These are phyloP conservation scores for Drosophila mercatorum DNA, from an alignment of 2,888 invertebrate species.

Conservation along the genomic window DNA sequence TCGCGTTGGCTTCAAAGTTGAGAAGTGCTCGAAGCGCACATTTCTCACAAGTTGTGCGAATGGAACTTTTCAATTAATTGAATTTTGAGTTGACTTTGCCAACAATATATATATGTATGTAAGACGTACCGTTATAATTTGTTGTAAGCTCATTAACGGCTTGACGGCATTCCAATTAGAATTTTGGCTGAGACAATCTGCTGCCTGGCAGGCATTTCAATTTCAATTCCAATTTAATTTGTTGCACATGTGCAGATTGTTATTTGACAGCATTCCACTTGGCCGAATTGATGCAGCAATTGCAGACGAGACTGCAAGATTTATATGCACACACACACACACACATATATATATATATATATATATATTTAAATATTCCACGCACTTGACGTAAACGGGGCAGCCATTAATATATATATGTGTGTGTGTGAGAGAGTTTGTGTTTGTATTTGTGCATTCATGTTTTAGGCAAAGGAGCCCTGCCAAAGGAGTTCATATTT, in stretches of 20 bases:
- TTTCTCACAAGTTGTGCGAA: neutral
- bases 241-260: constrained; percentile 36
- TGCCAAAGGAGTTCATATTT: constrained; percentile 56
- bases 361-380: constrained; percentile 36
- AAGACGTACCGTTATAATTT: constrained; percentile 7
- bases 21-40: constrained; percentile 25
- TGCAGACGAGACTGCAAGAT: constrained; percentile 25
- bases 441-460: constrained; percentile 1
- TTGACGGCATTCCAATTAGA: constrained; percentile 34
- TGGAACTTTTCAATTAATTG: constrained; percentile 9
- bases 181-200: constrained; percentile 21
- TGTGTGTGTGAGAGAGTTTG: neutral
- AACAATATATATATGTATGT: neutral
- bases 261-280: constrained; percentile 36
- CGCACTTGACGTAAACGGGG: constrained; percentile 25
- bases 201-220: constrained; percentile 31
- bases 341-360: neutral
- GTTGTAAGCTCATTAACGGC: constrained; percentile 39
- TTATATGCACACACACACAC: neutral
- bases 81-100: constrained; percentile 13
- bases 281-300: constrained; percentile 39
- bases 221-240: constrained; percentile 40
- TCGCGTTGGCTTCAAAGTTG: constrained; percentile 9
- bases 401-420: constrained; percentile 26
- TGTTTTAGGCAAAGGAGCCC: constrained; percentile 17